A percentile compares a stretch with the other conserved stretches of the same genome.
phyloP scores from a whole-genome alignment of 53 echinoderm and acorn worm species.

The Zoroaster sp. region DNA sequence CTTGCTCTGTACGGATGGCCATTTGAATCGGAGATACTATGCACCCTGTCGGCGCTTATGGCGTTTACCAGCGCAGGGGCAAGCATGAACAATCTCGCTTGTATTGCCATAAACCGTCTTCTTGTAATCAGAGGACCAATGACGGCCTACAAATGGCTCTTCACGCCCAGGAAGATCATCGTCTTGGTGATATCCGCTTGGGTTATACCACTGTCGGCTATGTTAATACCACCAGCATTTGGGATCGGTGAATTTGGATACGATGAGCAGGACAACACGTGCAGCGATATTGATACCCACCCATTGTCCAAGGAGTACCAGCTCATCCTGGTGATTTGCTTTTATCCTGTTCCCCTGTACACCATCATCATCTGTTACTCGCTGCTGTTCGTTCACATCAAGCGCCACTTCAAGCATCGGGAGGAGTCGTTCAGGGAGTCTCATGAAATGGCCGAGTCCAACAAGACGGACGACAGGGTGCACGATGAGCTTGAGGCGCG shows the following conservation, averaged over 20 bases:
- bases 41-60: not conserved
- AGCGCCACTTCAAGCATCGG: not conserved
- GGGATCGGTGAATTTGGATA: slow-evolving; percentile 45
- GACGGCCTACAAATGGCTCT: not conserved
- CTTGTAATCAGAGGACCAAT: slow-evolving; percentile 26
- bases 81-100: slow-evolving; percentile 46
- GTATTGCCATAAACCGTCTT: slow-evolving; percentile 41
- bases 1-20: slow-evolving; percentile 2
- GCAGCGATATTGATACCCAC: slow-evolving; percentile 55
- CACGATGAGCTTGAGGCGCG: slow-evolving; percentile 2
- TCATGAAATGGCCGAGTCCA: not conserved
- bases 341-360: slow-evolving; percentile 19
- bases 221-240: slow-evolving; percentile 16
- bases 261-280: slow-evolving; percentile 37
- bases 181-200: slow-evolving; percentile 11
- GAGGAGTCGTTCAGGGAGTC: not conserved
- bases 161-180: slow-evolving; percentile 25
- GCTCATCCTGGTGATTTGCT: not conserved
- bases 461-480: not conserved
- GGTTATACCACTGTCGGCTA: slow-evolving; percentile 1
- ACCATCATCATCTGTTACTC: slow-evolving; percentile 29
- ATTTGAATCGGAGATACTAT: not conserved
- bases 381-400: slow-evolving; percentile 3
- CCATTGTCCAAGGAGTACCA: slow-evolving; percentile 6
- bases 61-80: slow-evolving; percentile 28